A percentile compares a stretch with the other conserved stretches of the same genome.
Conservation (phyloP, 23 tunicate species). For the Halocynthia aurantium region DNA sequence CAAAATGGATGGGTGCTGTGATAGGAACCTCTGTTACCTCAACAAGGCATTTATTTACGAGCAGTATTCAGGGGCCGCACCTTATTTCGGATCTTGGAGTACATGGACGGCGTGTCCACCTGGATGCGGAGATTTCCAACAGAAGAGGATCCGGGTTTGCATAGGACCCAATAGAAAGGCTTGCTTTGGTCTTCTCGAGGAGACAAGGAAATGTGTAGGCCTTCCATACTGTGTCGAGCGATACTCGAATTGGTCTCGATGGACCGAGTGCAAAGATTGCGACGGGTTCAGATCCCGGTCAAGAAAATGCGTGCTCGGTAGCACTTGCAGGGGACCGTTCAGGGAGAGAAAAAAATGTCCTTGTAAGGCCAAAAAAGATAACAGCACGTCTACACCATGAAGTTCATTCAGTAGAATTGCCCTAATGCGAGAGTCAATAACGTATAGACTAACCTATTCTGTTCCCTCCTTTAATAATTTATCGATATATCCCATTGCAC, state of each 20-base stretch:
- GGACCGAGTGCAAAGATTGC: constrained; percentile 37
- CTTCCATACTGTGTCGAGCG: constrained; percentile 29
- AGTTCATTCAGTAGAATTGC: no score
- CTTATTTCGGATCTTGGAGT: constrained; percentile 25
- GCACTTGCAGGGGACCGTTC: constrained; percentile 4
- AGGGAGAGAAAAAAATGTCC: constrained; percentile 4
- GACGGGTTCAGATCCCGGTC: constrained; percentile 26
- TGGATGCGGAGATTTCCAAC: neutral
- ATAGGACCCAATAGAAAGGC: constrained; percentile 9
- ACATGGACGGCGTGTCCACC: constrained; percentile 11
- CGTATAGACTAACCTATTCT: no score
- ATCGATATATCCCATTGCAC: no score
- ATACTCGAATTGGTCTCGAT: constrained; percentile 31
- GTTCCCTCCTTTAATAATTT: no score
- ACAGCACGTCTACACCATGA: no score
- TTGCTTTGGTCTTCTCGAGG: constrained; percentile 29
- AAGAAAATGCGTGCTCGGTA: constrained; percentile 1
- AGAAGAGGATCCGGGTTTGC: constrained; percentile 14
- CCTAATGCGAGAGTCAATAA: no score
- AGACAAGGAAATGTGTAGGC: constrained; percentile 34
- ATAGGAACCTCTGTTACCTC: constrained; percentile 18
- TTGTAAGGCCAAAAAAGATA: no score
- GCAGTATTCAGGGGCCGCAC: constrained; percentile 28
- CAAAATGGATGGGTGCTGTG: constrained; percentile 21
- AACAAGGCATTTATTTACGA: neutral